phyloP scores from a whole-genome alignment of 2,888 invertebrate genomes.

The Callosobruchus maculatus region DNA sequence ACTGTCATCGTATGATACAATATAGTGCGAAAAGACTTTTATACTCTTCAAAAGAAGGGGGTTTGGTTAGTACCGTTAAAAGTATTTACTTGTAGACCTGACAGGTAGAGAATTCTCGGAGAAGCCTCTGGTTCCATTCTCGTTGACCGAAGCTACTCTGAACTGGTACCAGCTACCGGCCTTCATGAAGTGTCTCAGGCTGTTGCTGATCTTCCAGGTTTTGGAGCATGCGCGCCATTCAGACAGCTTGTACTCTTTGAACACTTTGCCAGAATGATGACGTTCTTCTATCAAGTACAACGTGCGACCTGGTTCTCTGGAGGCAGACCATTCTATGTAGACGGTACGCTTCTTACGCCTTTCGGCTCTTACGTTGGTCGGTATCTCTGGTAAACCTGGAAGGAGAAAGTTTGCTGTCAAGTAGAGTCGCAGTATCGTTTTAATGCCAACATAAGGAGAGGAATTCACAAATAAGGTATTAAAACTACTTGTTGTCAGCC shows the following conservation, averaged over 20 bases:
- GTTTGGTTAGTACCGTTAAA: neutral
- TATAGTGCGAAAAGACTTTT: no score
- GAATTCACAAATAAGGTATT: no score
- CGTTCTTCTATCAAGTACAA: slow-evolving; percentile 67
- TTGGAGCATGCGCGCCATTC: slow-evolving; percentile 60
- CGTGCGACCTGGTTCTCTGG: slow-evolving; percentile 32
- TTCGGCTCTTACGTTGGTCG: slow-evolving; percentile 59
- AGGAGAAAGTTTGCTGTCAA: no score
- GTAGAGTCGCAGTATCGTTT: no score
- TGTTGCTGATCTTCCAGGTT: slow-evolving; percentile 54
- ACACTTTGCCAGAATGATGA: slow-evolving; percentile 65
- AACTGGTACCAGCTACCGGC: slow-evolving; percentile 78
- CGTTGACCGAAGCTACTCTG: slow-evolving; percentile 71
- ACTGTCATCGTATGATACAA: no score
- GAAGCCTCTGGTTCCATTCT: slow-evolving; percentile 68
- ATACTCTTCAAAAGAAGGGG: neutral
- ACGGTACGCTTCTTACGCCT: slow-evolving; percentile 52
- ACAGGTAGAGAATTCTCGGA: slow-evolving; percentile 60
- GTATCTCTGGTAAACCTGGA: slow-evolving; percentile 61
- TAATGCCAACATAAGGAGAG: no score
- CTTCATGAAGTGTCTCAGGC: slow-evolving; percentile 56
- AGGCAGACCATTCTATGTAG: slow-evolving; percentile 42
- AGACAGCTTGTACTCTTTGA: slow-evolving; percentile 60
- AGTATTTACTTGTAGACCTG: slow-evolving; percentile 49
- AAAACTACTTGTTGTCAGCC: no score